Evolutionary conservation across 2,113 vertebrate species (phyloP).

Genomic region (Anguilla japonica): DNA sequence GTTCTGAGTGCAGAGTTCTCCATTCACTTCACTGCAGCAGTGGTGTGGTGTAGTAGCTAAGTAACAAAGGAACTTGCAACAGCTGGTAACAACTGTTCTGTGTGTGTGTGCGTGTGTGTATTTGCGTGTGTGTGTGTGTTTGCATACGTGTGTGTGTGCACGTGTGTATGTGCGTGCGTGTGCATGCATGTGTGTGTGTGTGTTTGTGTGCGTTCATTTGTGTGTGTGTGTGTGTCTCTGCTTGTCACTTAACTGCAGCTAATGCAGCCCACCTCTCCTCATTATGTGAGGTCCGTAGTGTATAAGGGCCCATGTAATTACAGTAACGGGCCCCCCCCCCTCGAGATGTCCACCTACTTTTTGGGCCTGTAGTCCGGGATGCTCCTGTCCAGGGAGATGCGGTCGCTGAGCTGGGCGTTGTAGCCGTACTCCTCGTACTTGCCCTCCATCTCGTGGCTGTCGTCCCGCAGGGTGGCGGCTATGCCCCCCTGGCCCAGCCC

Average conservation of each 20-base stretch:
- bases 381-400: conserved; percentile 92
- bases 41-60: not conserved
- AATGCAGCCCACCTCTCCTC: too few species aligned
- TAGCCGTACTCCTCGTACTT: conserved; percentile 95
- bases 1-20: too few species aligned
- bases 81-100: not conserved
- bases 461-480: conserved; percentile 85
- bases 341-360: conserved; percentile 75
- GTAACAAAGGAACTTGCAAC: not conserved
- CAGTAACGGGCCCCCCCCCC: not conserved
- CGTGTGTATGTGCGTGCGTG: not conserved
- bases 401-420: conserved; percentile 94
- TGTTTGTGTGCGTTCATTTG: not conserved
- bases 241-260: too few species aligned
- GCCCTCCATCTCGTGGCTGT: conserved; percentile 81
- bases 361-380: conserved; percentile 97
- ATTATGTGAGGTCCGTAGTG: too few species aligned
- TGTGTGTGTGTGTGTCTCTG: not conserved
- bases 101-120: too few species aligned
- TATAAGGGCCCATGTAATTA: too few species aligned
- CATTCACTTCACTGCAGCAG: not conserved
- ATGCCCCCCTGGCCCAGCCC: conserved; percentile 93
- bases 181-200: not conserved
- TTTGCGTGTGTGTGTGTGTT: too few species aligned
- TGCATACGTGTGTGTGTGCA: too few species aligned